These are phyloP conservation scores for Macrosiphum euphorbiae DNA, from an alignment of 2,888 invertebrate species.

Conservation along the genomic window DNA sequence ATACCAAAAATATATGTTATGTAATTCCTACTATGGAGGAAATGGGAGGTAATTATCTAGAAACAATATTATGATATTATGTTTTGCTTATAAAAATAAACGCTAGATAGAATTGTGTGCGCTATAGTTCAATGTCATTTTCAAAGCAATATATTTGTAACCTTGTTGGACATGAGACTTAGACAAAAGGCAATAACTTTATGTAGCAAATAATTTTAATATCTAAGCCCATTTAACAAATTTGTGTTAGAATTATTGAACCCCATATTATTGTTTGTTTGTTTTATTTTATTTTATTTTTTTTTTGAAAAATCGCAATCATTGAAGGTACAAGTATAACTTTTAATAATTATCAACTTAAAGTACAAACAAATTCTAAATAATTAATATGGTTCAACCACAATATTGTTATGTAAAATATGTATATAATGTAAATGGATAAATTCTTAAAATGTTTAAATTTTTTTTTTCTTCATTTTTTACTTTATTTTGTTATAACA, in stretches of 20 bases:
- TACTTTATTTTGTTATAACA: not conserved
- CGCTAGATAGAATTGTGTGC: constrained; percentile 37
- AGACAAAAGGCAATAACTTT: constrained; percentile 63
- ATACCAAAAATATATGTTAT: constrained; percentile 34
- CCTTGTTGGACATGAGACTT: constrained; percentile 58
- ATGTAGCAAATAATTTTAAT: constrained; percentile 40
- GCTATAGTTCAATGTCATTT: constrained; percentile 32
- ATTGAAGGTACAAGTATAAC: constrained; percentile 55
- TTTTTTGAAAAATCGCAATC: constrained; percentile 18
- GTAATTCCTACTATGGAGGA: constrained; percentile 46
- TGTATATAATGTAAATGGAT: constrained; percentile 58
- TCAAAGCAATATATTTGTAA: constrained; percentile 57
- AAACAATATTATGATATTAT: constrained; percentile 55
- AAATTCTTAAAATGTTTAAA: constrained; percentile 16
- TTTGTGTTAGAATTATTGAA: constrained; percentile 23
- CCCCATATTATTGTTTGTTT: constrained; percentile 16
- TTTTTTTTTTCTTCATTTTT: constrained; percentile 21
- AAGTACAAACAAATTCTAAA: constrained; percentile 64
- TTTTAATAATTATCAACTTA: constrained; percentile 46
- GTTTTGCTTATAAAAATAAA: constrained; percentile 43
- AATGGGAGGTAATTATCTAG: constrained; percentile 34
- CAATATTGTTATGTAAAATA: constrained; percentile 52
- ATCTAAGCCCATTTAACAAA: constrained; percentile 29
- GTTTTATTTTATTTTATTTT: no score
- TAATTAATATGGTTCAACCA: constrained; percentile 51